Evolutionary conservation across 2,888 invertebrate species (phyloP), one percentile per base, ranked within the genome.

Genomic region (Phasia obesa): DNA sequence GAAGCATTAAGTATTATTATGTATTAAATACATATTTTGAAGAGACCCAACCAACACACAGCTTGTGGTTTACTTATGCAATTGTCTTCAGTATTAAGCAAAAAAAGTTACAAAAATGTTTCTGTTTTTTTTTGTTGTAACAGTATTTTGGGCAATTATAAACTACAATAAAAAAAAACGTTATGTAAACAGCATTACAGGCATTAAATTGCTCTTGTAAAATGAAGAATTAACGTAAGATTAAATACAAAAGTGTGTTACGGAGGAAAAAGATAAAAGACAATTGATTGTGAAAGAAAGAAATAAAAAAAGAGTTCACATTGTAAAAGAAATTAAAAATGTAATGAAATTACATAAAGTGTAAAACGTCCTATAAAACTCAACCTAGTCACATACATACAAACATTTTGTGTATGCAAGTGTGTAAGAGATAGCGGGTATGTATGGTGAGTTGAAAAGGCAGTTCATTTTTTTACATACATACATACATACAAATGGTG

Each of bases 141-240:
- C 25, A 70, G 59, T 69, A 78, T 17, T n/a, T 53, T 65, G 74
- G 74, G 69, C 74, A 78, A 78, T 78, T 83, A 75, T 44, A 27
- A 55, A 31, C 25, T 27, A 38, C 62, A 67, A 38, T 59, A 62
- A 55, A 13, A 31, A 42, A 35, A 23, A 51, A 2, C 23, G 60
- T 79, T 81, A 69, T 73, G 77, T 77, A 57, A 81, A 74, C 65
- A 25, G 23, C 23, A 55, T 76, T 67, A 53, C 55, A 60, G 17
- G 23, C 31, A 53, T 57, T 71, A 49, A 69, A 80, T 62, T 47
- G 44, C 44, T 25, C 44, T 65, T 27, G 64, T 35, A 44, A 60
- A 76, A 67, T 49, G 23, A 57, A 49, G 23, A 60, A 38, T 5
- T 3, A 42, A 42, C 15, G 13, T 15, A 75, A 65, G 17, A 11